Base-by-base conservation (phyloP, 2,797 vertebrate genomes). In the Sebastes steindachneri region DNA sequence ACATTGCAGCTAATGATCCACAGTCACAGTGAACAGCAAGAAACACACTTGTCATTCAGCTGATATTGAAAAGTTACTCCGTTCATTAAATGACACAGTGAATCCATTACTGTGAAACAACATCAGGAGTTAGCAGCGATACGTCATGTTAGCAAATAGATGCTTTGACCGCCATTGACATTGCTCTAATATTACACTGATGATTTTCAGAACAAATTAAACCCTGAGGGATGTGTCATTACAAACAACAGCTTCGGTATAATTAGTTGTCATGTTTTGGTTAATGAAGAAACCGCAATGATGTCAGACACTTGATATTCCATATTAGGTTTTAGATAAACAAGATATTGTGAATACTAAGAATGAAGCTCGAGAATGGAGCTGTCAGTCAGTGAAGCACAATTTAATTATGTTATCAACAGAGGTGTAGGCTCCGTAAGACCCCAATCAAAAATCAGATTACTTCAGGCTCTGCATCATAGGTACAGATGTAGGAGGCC, bases 141-240 rank as follows among this genome's bases (percentile, higher is more conserved):
- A 19, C 54, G 77, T 91, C 66, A 79, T 48, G 54, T 71, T 75
- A 67, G 65, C 21, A 77, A 82, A 89, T 66, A 51, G 65, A 59
- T 45, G 62, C 77, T 85, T 60, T 83, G 85, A 83, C 81, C 63
- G 54, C 26, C 59, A 35, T 10, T 86, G 84, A 87, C 89, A 41
- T 82, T 86, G 79, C 78, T 76, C 21, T 77, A 28, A 66, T 74
- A 65, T 80, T 77, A 73, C 73, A 59, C 51, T 78, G 75, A 78
- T 83, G 67, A 81, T 31, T 79, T 72, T 72, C 68, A 48, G 8
- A 73, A 68, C 45, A 57, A 68, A 82, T 83, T 80, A 69, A 64
- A 77, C 55, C 17, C 33, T 84, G 57, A 86, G 80, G 55, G 68
- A 74, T 77, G 57, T 48, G n/a, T 83, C 78, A 72, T 72, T 72